Evolutionary conservation across 2,113 vertebrate genomes (phyloP), one percentile per base, ranked within the genome.

Genomic region (Salvelinus namaycush): DNA sequence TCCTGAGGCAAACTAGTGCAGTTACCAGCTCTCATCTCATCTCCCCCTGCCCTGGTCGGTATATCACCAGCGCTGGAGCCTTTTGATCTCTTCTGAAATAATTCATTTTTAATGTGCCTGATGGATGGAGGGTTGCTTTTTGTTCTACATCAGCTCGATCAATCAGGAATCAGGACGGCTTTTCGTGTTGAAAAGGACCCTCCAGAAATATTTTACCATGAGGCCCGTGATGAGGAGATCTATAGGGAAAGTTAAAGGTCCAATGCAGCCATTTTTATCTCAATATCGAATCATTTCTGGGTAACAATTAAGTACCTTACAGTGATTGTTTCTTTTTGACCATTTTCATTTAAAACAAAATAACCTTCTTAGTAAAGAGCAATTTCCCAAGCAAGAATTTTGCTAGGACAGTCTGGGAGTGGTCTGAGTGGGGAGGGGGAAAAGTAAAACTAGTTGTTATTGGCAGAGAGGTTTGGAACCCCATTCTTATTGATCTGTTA

Each of bases 61-160:
- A 16, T 54, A 18, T 54, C 81, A 44, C 81, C 87, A 85, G 76
- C 75, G 4, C 51, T 54, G 13, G 87, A 90, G 85, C 83, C 65
- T 87, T 81, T 91, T 90, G 83, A 89, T 88, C 89, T 84, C 86
- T 90, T 59, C 81, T 79, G 86, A 91, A 89, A 72, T 67, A 86
- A 87, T 91, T 87, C 84, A 87, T 89, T 89, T 90, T 92, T 89
- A 89, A 91, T 90, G 86, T 85, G 89, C 87, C 89, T 88, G 88
- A 88, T 82, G 85, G 87, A 89, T 89, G 84, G 81, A 71, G 84
- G 89, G 80, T 78, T 70, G 84, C 87, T 91, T 93, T 92, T 91
- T 92, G 92, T 91, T 91, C 88, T 90, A 90, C 88, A 90, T 87
- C 68, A 86, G 83, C 84, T 81, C 85, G 83, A 90, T 91, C 90